Percentiles rank a stretch among this genome's conserved stretches.
Conservation (phyloP, 2,888 invertebrate genomes). For the Phengaris alcon region DNA sequence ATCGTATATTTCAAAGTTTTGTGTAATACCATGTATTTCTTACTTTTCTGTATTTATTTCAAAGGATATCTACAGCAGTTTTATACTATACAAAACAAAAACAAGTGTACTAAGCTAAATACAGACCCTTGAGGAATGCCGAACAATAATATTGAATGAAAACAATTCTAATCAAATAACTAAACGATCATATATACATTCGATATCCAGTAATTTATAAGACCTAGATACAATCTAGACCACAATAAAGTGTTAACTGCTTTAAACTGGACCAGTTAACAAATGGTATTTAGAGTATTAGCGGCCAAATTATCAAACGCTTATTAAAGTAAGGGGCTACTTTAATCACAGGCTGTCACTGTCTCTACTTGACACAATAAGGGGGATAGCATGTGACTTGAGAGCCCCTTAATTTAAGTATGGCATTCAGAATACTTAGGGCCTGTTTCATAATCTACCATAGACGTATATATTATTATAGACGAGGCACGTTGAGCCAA, state of each 20-base stretch:
- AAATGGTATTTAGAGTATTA: slow-evolving; percentile 20
- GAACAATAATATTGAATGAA: background rate
- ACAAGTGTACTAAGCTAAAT: background rate
- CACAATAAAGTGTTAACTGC: slow-evolving; percentile 24
- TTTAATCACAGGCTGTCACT: background rate
- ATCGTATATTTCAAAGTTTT: slow-evolving; percentile 1
- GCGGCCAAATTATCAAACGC: slow-evolving; percentile 11
- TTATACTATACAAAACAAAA: background rate
- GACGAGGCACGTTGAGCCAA: no score
- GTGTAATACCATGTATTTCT: background rate
- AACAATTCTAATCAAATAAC: slow-evolving; percentile 15
- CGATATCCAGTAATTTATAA: slow-evolving; percentile 20
- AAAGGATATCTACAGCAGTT: background rate
- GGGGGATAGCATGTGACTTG: background rate
- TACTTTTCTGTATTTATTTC: background rate
- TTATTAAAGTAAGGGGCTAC: background rate
- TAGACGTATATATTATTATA: no score
- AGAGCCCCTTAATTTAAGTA: background rate
- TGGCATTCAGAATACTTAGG: no score
- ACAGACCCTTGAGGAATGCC: slow-evolving; percentile 5
- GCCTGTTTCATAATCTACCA: no score
- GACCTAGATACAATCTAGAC: slow-evolving; percentile 5
- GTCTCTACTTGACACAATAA: background rate
- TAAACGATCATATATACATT: slow-evolving; percentile 20
- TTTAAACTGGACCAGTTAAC: slow-evolving; percentile 14